Evolutionary conservation across 1,140 invertebrate genomes (phyloP), one percentile per base, ranked within the genome.

Genomic region (Temnothorax longispinosus): DNA sequence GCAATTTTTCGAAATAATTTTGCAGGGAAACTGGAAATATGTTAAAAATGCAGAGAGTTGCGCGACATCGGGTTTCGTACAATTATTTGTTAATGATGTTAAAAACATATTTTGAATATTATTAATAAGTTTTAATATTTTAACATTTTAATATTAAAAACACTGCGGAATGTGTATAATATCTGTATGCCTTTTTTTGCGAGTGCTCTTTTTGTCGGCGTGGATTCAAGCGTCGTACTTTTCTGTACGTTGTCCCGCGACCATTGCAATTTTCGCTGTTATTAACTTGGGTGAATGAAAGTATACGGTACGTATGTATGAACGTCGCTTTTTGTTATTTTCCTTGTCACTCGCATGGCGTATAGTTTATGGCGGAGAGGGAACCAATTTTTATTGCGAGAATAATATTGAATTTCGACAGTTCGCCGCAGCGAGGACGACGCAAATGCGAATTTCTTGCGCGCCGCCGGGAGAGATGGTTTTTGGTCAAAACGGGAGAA

Each of bases 271-370:
- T 84, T 84, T 84, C 80, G 54, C 69, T 84, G 80, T 84, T 84
- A 84, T 84, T 84, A 84, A 84, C 80, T 84, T 84, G 54, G 69
- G 27, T 50, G 80, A 84, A 84, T 75, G 80, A 74, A 84, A 75
- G 52, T 84, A 74, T 50, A 82, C 54, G 77, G 38, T 71, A n/a
- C 41, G 38, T 74, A 47, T 60, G 41, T 50, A 56, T 47, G 80
- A 75, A 74, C 58, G 32, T n/a, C 54, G 54, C 44, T 74, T 84
- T 84, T 75, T 60, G 80, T 62, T 84, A 74, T 84, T 84, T 27
- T 84, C 69, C 80, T 84, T 84, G 69, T 84, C 69, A 75, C 15
- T 75, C 54, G 41, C 56, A 41, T 32, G 27, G 38, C 44, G 35
- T 52, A 44, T 44, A 74, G 80, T 75, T 74, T 35, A 84, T 38